phyloP scores from a whole-genome alignment of 2,888 invertebrate genomes.

The Coenonympha arcania region DNA sequence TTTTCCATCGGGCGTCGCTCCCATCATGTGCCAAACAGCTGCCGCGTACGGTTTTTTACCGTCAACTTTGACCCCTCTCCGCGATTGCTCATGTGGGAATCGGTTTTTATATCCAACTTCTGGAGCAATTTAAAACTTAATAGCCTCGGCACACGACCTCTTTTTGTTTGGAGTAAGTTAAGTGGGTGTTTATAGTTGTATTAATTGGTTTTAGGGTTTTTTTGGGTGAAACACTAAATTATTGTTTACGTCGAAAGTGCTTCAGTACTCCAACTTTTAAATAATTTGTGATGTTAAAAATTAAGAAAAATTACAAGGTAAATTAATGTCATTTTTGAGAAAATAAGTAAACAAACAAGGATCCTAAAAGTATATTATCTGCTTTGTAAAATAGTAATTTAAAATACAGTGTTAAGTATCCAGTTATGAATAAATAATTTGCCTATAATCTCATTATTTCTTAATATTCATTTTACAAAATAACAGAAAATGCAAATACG shows the following conservation, averaged over 20 bases:
- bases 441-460: no score
- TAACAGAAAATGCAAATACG: background rate
- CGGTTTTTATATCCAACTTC: conserved; percentile 45
- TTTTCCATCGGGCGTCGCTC: conserved; percentile 40
- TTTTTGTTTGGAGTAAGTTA: conserved; percentile 34
- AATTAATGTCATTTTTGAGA: no score
- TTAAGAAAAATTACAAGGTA: no score
- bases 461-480: no score
- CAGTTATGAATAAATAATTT: no score
- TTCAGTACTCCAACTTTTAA: no score
- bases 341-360: no score
- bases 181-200: conserved; percentile 49
- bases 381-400: no score
- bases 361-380: no score
- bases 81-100: conserved; percentile 71
- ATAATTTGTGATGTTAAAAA: no score
- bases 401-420: no score
- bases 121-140: conserved; percentile 50
- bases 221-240: conserved; percentile 25
- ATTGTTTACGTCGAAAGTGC: conserved; percentile 18
- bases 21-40: conserved; percentile 63
- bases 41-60: conserved; percentile 64
- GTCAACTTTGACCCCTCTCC: conserved; percentile 69
- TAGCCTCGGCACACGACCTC: conserved; percentile 34
- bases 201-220: conserved; percentile 56